Base-by-base conservation (phyloP, 2,113 vertebrate genomes). In the Bettongia penicillata region DNA sequence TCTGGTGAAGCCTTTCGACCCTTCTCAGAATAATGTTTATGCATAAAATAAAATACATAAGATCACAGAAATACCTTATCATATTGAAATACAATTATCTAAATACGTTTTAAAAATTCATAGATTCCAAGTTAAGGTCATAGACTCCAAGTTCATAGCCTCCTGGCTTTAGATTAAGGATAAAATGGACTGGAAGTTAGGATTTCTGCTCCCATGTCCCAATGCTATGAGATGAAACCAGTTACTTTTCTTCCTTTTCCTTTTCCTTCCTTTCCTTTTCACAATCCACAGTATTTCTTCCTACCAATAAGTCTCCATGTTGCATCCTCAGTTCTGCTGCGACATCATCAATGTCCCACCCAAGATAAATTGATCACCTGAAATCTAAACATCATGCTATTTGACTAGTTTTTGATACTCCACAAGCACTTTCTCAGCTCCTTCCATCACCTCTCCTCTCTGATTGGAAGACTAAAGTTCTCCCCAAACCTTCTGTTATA, bases 201-300 rank as follows among this genome's bases (percentile, higher is more conserved):
- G 24, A 48, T n/a, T 89, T 22, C 89, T 90, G 51, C 24, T 90
- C 37, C 50, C 3, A 2, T 53, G 43, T 19, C 94, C 23, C 48
- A 25, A 12, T 92, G 55, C 57, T 93, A 49, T 47, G 24, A 24
- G 24, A n/a, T 94, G 28, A 61, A 61, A 31, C 11, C 10, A 51
- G 22, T 31, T 94, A 28, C 55, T 26, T 96, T 92, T 61, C 49
- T 24, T 89, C 93, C 7, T n/a, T n/a, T n/a, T n/a, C n/a, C n/a
- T n/a, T n/a, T n/a, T n/a, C n/a, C n/a, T n/a, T n/a, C n/a, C n/a
- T n/a, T n/a, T n/a, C n/a, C n/a, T n/a, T n/a, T 90, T 91, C 90
- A 84, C 92, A 23, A 90, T 26, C 26, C 53, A 24, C 14, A 7
- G n/a, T 43, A 84, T 43, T 84, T 43, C 16, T 43, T 84, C 68